phyloP scores from a whole-genome alignment of 2,797 vertebrate species.

The Pangasius larnaudii region DNA sequence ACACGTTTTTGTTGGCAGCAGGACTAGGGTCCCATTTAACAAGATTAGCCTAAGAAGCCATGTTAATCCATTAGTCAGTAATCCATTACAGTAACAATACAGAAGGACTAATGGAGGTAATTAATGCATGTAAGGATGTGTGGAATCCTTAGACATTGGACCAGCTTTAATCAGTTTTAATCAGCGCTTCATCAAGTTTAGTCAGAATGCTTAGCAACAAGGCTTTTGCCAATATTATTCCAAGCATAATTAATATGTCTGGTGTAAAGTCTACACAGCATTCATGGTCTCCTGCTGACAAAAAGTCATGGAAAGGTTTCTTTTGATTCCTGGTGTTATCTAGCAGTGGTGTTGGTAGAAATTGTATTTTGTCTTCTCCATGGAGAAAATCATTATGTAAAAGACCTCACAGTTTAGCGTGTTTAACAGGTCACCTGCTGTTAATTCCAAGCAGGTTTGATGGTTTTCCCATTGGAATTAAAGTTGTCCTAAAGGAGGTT shows the following conservation, averaged over 20 bases:
- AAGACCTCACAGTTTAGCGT: background rate
- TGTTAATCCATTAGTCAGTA: slow-evolving; percentile 41
- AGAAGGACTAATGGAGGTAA: slow-evolving; percentile 26
- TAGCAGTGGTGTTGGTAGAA: background rate
- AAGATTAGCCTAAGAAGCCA: slow-evolving; percentile 35
- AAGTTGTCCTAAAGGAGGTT: background rate
- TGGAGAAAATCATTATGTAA: slow-evolving; percentile 12
- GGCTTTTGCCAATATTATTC: slow-evolving; percentile 1
- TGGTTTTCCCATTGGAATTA: background rate
- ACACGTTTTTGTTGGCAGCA: slow-evolving; percentile 38
- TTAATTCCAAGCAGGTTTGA: background rate
- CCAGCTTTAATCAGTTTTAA: slow-evolving; percentile 9
- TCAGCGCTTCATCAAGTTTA: slow-evolving; percentile 2
- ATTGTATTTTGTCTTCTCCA: background rate
- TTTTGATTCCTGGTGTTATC: slow-evolving; percentile 14
- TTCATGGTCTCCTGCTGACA: slow-evolving; percentile 8
- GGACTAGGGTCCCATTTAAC: slow-evolving; percentile 24
- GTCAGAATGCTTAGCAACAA: background rate
- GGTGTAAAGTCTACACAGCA: background rate
- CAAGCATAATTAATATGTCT: background rate
- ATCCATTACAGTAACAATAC: slow-evolving; percentile 36
- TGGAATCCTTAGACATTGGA: background rate
- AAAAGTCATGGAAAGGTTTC: background rate
- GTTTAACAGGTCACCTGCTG: background rate
- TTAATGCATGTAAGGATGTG: slow-evolving; percentile 30